Conservation (phyloP, 2,113 vertebrate genomes). For the Smithornis capensis region DNA sequence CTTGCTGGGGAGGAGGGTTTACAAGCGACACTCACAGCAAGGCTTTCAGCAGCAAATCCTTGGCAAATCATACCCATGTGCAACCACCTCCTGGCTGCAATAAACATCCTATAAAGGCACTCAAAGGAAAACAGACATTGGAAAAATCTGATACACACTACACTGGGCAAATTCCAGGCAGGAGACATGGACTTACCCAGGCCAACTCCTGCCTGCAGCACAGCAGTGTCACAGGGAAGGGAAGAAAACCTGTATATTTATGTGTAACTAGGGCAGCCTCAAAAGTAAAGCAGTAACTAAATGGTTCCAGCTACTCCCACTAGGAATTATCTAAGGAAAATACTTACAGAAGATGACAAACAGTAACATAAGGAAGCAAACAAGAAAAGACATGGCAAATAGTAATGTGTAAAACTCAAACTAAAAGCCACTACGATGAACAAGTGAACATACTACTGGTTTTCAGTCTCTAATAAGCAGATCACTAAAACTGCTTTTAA, state of each 20-base stretch:
- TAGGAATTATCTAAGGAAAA: neutral
- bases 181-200: neutral
- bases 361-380: neutral
- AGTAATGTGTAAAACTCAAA: neutral
- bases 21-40: neutral
- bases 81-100: neutral
- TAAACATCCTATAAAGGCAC: neutral
- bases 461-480: neutral
- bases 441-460: neutral
- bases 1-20: neutral
- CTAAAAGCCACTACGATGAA: neutral
- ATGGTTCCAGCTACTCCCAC: neutral
- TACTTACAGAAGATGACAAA: neutral
- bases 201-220: neutral
- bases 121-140: neutral
- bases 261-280: neutral
- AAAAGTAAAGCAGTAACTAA: neutral
- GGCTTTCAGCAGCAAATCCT: neutral
- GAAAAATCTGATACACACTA: neutral
- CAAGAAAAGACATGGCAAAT: neutral
- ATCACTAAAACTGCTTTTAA: neutral
- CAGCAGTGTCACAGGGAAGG: neutral
- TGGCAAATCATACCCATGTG: neutral
- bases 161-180: neutral
- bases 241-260: accelerated